Percentiles rank a stretch among this genome's conserved stretches.
Conservation (phyloP, 2,888 invertebrate species). For the Sarcophaga variegata region DNA sequence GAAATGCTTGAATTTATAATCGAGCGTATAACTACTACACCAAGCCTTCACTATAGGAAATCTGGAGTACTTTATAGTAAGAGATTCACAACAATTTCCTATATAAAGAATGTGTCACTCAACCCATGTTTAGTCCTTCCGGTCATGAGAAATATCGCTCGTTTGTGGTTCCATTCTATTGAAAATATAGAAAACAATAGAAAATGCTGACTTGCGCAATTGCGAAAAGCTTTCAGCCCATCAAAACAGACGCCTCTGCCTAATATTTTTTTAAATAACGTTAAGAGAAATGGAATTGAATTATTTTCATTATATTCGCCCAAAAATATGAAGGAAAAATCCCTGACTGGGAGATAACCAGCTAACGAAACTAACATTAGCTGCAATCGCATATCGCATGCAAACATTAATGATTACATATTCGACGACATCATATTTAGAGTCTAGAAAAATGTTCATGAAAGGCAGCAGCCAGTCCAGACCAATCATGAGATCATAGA, state of each 20-base stretch:
- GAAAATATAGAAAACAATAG: too few relatives aligned
- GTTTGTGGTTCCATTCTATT: too few relatives aligned
- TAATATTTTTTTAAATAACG: neutral
- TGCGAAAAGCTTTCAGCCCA: too few relatives aligned
- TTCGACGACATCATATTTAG: neutral
- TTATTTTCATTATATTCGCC: constrained; percentile 36
- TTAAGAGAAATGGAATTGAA: constrained; percentile 24
- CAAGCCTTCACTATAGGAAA: too few relatives aligned
- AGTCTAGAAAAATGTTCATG: neutral
- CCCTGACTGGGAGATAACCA: neutral
- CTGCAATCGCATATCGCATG: neutral
- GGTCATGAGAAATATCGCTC: too few relatives aligned
- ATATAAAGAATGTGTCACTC: too few relatives aligned
- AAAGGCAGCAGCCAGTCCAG: neutral
- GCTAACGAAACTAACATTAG: constrained; percentile 18
- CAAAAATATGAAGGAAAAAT: neutral
- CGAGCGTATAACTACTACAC: too few relatives aligned
- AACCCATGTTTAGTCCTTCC: too few relatives aligned
- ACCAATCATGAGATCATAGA: neutral
- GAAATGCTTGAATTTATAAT: too few relatives aligned
- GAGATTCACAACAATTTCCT: too few relatives aligned
- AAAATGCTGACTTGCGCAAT: too few relatives aligned
- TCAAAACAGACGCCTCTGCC: constrained; percentile 12
- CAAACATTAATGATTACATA: constrained; percentile 8
- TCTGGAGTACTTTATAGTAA: too few relatives aligned